These are phyloP conservation scores for Oryzias woworae DNA, from an alignment of 2,113 vertebrate species.

Conservation along the genomic window DNA sequence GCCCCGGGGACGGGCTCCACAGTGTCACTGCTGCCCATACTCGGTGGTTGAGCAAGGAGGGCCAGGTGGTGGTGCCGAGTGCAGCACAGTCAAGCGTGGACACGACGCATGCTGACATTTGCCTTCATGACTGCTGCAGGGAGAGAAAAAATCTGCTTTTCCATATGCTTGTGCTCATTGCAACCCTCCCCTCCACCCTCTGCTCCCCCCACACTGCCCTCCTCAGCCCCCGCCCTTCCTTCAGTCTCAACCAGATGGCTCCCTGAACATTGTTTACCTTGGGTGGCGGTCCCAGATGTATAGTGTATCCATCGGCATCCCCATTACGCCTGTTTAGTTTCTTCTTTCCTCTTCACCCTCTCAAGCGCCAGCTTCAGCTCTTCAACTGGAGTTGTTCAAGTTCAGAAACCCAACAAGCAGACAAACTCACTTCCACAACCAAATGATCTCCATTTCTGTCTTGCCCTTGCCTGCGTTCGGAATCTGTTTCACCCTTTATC, in stretches of 20 bases:
- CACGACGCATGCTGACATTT: slow-evolving; percentile 88
- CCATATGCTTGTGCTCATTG: slow-evolving; percentile 95
- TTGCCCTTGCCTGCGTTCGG: not conserved
- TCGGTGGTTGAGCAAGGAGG: slow-evolving; percentile 95
- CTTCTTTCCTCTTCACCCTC: slow-evolving; percentile 58
- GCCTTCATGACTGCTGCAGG: slow-evolving; percentile 90
- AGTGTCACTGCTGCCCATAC: slow-evolving; percentile 89
- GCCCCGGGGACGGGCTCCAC: slow-evolving; percentile 87
- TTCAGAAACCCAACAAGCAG: slow-evolving; percentile 23
- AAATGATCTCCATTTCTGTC: slow-evolving; percentile 3
- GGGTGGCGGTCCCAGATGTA: slow-evolving; percentile 93
- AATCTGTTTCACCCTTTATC: slow-evolving; percentile 18
- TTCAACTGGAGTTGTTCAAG: slow-evolving; percentile 15
- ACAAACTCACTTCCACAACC: not conserved
- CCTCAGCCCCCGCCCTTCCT: slow-evolving; percentile 73
- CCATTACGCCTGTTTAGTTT: slow-evolving; percentile 58
- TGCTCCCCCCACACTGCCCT: slow-evolving; percentile 40
- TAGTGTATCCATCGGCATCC: slow-evolving; percentile 72
- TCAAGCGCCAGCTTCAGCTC: slow-evolving; percentile 37
- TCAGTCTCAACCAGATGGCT: slow-evolving; percentile 94
- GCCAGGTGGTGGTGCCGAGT: slow-evolving; percentile 98
- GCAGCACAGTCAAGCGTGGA: slow-evolving; percentile 94
- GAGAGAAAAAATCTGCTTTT: slow-evolving; percentile 99
- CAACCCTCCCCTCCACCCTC: slow-evolving; percentile 86
- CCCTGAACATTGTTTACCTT: slow-evolving; percentile 98